Conservation (phyloP, 2,888 invertebrate species). For the Brassicogethes aeneus region DNA sequence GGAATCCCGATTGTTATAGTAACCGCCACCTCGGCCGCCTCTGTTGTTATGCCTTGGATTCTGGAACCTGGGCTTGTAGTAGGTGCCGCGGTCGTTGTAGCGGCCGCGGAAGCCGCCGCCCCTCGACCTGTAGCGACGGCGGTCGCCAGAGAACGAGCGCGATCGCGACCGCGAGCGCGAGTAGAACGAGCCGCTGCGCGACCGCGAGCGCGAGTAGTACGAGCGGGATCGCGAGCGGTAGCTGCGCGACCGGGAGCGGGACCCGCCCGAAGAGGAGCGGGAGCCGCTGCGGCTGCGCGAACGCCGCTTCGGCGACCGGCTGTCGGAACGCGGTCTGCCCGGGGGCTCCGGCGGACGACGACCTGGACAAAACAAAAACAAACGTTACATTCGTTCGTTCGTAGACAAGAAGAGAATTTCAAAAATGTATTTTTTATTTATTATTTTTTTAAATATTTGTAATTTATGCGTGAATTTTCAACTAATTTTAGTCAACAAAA, state of each 20-base stretch:
- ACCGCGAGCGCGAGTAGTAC: conserved; percentile 48
- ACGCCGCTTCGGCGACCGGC: conserved; percentile 54
- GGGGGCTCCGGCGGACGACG: conserved; percentile 40
- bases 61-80: conserved; percentile 72
- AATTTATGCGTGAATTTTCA: no score
- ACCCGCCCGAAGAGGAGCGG: conserved; percentile 39
- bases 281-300: conserved; percentile 53
- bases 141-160: conserved; percentile 48
- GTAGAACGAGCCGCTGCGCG: conserved; percentile 44
- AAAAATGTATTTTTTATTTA: no score
- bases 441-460: conserved; percentile 4
- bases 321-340: conserved; percentile 42
- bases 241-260: conserved; percentile 43
- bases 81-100: conserved; percentile 64
- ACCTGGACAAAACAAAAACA: conserved; percentile 19
- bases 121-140: conserved; percentile 34
- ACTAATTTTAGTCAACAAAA: no score
- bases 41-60: conserved; percentile 45
- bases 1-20: conserved; percentile 35
- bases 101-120: conserved; percentile 38
- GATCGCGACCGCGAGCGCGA: conserved; percentile 47
- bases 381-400: neutral
- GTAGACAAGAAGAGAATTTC: neutral
- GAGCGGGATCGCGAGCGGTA: conserved; percentile 50
- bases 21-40: conserved; percentile 36